Evolutionary conservation across 2,797 vertebrate species (phyloP).

Genomic region (Acrossocheilus fasciatus): DNA sequence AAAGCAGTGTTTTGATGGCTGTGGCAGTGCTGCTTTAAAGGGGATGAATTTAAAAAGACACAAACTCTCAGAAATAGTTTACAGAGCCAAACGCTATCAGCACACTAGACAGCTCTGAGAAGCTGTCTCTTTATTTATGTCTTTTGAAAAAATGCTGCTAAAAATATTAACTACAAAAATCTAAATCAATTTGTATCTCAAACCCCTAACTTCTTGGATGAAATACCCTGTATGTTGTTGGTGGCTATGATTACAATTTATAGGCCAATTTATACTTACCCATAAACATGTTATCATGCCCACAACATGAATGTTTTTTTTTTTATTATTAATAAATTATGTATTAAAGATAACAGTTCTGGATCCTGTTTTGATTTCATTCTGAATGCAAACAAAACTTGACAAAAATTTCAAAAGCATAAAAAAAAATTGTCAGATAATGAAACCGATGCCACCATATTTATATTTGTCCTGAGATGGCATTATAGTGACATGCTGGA

Average conservation of each 20-base stretch:
- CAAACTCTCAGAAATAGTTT: slow-evolving; percentile 12
- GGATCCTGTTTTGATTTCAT: background rate
- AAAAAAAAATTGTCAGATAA: background rate
- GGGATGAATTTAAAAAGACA: background rate
- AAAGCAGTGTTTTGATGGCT: slow-evolving; percentile 18
- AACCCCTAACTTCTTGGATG: background rate
- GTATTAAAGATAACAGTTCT: background rate
- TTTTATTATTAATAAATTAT: background rate
- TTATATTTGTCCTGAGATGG: no score
- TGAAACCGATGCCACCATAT: background rate
- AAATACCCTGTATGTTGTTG: background rate
- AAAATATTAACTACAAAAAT: slow-evolving; percentile 16
- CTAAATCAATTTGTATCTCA: background rate
- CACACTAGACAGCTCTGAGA: background rate
- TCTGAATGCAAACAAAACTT: background rate
- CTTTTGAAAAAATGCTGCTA: background rate
- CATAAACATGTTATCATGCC: background rate
- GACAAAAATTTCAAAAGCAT: background rate
- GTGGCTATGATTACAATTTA: no score
- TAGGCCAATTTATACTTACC: background rate
- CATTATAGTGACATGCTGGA: no score
- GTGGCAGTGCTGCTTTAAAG: slow-evolving; percentile 20
- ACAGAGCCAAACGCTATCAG: background rate
- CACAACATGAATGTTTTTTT: background rate
- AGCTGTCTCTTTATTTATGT: background rate